A percentile compares a stretch with the other conserved stretches of the same genome.
Evolutionary conservation across 1,140 invertebrate species (phyloP).

Genomic region (Mactra quadrangularis): DNA sequence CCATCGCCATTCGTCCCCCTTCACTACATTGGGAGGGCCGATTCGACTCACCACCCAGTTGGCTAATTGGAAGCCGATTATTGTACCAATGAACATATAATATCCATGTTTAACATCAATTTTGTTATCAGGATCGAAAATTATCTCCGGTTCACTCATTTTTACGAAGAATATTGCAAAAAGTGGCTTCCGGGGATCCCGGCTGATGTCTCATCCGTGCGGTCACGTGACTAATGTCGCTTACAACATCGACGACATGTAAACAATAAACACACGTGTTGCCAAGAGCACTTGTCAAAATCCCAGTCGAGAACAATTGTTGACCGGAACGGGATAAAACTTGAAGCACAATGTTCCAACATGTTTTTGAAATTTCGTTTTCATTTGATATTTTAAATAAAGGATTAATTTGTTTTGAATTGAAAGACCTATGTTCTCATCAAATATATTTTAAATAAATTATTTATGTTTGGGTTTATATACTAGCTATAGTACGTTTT

Average conservation of each 20-base stretch:
- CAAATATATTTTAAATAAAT: too few species aligned
- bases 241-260: conserved; percentile 1
- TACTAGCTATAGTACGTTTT: too few species aligned
- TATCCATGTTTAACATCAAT: conserved; percentile 52
- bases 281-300: conserved; percentile 41
- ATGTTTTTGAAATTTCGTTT: background rate
- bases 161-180: conserved; percentile 21
- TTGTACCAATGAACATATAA: conserved; percentile 40
- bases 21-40: conserved; percentile 44
- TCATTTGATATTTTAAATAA: background rate
- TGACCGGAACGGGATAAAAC: background rate
- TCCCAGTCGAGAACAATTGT: background rate
- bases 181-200: conserved; percentile 42
- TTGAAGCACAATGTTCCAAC: background rate
- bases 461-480: too few species aligned
- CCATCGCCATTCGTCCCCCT: conserved; percentile 74
- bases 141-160: conserved; percentile 52
- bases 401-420: background rate
- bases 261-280: conserved; percentile 57
- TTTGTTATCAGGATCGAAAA: conserved; percentile 57
- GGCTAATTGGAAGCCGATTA: conserved; percentile 13
- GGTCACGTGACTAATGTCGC: conserved; percentile 34
- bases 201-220: conserved; percentile 19
- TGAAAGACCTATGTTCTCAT: too few species aligned
- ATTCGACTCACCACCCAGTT: conserved; percentile 25